Conservation (phyloP, 1,140 invertebrate species). For the Zaprionus ghesquierei region DNA sequence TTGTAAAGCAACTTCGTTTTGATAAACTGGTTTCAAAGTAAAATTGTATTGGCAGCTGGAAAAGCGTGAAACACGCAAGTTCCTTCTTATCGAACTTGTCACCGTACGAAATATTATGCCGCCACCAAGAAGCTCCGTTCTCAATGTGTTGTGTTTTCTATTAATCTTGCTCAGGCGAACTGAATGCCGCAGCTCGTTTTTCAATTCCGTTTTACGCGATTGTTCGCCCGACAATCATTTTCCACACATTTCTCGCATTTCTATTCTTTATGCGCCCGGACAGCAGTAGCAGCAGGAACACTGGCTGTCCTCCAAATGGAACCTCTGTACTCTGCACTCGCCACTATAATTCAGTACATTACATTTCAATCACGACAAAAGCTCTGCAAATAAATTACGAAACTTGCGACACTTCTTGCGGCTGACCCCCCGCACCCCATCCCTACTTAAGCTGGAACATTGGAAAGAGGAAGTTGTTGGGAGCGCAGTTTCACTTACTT, state of each 20-base stretch:
- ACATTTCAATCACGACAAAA: constrained; percentile 64
- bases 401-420: constrained; percentile 17
- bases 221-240: not conserved
- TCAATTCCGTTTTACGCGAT: constrained; percentile 19
- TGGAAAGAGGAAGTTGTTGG: not conserved
- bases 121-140: not conserved
- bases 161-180: constrained; percentile 4
- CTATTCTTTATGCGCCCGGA: not conserved
- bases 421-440: not conserved
- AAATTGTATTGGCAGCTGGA: not conserved
- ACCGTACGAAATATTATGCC: not conserved
- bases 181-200: constrained; percentile 20
- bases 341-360: constrained; percentile 27
- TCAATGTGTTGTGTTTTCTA: not conserved
- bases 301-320: not conserved
- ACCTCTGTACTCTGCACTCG: constrained; percentile 7
- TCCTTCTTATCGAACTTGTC: not conserved
- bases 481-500: constrained; percentile 85
- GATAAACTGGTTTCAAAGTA: not conserved
- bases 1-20: not conserved
- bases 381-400: constrained; percentile 65
- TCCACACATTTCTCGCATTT: not conserved
- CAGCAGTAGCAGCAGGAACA: not conserved
- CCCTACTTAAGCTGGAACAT: constrained; percentile 4
- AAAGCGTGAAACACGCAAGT: not conserved